Percentiles rank a stretch among this genome's conserved stretches.
phyloP scores from a whole-genome alignment of 2,888 invertebrate genomes.

The Lithosia quadra region DNA sequence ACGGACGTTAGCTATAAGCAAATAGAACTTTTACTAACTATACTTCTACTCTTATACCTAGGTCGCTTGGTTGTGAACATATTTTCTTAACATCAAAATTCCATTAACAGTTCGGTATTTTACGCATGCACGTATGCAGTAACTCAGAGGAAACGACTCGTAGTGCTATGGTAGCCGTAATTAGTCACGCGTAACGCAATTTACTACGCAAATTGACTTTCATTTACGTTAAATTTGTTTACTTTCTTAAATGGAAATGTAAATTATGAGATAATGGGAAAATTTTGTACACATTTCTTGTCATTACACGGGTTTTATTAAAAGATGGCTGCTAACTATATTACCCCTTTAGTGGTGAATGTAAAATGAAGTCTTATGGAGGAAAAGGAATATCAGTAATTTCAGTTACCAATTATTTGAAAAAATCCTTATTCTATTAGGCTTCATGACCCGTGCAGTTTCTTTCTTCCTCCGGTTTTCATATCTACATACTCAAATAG shows the following conservation, averaged over 20 bases:
- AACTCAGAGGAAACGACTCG: conserved; percentile 10
- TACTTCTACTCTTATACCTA: neutral
- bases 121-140: conserved; percentile 24
- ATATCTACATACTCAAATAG: too few relatives aligned
- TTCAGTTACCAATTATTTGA: too few relatives aligned
- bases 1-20: neutral
- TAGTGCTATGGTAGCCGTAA: conserved; percentile 8
- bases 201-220: conserved; percentile 23
- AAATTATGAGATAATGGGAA: conserved; percentile 9
- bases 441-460: too few relatives aligned
- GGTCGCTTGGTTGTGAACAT: neutral
- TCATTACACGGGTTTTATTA: neutral
- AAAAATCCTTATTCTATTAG: too few relatives aligned
- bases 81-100: conserved; percentile 25
- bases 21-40: neutral
- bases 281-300: conserved; percentile 10
- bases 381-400: too few relatives aligned
- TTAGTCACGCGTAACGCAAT: conserved; percentile 30
- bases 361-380: too few relatives aligned
- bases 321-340: neutral
- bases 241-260: conserved; percentile 23
- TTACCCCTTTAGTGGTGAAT: neutral
- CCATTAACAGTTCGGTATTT: conserved; percentile 26
- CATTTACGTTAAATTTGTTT: conserved; percentile 29
- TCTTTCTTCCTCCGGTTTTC: too few relatives aligned